Base-by-base conservation (phyloP, 2,113 vertebrate species). In the Otocyon megalotis region DNA sequence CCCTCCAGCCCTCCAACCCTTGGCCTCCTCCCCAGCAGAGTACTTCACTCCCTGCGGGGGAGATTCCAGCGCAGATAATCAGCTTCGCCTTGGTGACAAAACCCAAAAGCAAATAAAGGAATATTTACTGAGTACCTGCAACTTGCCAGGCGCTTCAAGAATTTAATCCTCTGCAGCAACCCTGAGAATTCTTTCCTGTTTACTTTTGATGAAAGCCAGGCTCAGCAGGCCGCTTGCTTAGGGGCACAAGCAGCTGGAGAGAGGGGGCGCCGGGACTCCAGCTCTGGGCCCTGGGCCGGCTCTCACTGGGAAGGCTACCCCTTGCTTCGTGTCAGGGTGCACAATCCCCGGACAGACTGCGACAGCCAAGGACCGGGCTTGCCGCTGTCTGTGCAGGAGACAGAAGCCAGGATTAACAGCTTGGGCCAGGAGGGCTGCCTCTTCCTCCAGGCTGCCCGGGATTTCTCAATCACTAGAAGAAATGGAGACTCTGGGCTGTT, bases 71-170 rank as follows among this genome's bases (percentile, higher is more conserved):
- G 76, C 32, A 28, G 85, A 77, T 71, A 81, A 72, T 14, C 58
- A 43, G 83, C 67, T 48, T 43, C 43, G 43, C 63, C 80, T 54
- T 35, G 32, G 6, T 88, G 96, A 97, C 83, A 74, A 82, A 97
- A 94, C 5, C 81, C 43, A 37, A 69, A 87, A 53, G 69, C 12
- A 83, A 95, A 88, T 37, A 62, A 60, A 54, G 37, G 67, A 69
- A 53, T 50, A 53, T 72, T 94, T 87, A 35, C 77, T 15, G n/a
- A 74, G 30, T 4, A 20, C n/a, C 81, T 43, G 80, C 17, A 43
- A 48, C 50, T 30, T 19, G 17, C 50, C 92, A 85, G 81, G 71
- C 10, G 30, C 54, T n/a, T 77, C n/a, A 67, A 9, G 16, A 4
- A 26, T 71, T 90, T 74, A 43, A 48, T 28, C 32, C 20, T 91